Conservation (phyloP, 2,113 vertebrate genomes). For the Pituophis catenifer region DNA sequence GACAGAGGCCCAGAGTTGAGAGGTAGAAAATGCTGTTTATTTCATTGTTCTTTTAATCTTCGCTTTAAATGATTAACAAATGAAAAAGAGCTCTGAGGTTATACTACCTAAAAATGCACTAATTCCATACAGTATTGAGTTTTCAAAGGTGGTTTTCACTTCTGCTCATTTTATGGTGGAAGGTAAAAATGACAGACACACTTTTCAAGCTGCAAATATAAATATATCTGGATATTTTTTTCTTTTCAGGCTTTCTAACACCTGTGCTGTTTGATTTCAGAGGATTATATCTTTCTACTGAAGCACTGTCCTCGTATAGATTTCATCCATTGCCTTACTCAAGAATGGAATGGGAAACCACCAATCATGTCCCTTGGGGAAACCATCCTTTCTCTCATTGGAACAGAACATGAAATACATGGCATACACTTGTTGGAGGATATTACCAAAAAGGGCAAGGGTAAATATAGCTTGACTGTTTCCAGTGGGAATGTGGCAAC, state of each 20-base stretch:
- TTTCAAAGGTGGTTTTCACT: not conserved
- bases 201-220: not conserved
- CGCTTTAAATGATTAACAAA: too few species aligned
- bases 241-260: not conserved
- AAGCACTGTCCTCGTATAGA: constrained; percentile 52
- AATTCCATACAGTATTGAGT: not conserved
- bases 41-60: not conserved
- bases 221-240: not conserved
- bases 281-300: constrained; percentile 68
- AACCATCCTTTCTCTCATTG: constrained; percentile 57
- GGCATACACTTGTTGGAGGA: constrained; percentile 65
- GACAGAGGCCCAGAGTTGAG: not conserved
- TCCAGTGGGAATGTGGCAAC: not conserved
- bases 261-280: constrained; percentile 51
- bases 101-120: not conserved
- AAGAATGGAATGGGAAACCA: constrained; percentile 54
- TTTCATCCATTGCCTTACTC: constrained; percentile 63
- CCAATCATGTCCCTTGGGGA: constrained; percentile 56
- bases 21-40: not conserved
- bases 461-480: constrained; percentile 40
- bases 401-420: constrained; percentile 50
- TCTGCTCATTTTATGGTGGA: not conserved
- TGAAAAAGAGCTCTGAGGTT: not conserved
- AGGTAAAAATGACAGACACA: too few species aligned
- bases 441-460: constrained; percentile 48